A percentile compares a stretch with the other conserved stretches of the same genome.
These are phyloP conservation scores for Lindbergichthys nudifrons DNA, from an alignment of 2,797 vertebrate species.

Conservation along the genomic window DNA sequence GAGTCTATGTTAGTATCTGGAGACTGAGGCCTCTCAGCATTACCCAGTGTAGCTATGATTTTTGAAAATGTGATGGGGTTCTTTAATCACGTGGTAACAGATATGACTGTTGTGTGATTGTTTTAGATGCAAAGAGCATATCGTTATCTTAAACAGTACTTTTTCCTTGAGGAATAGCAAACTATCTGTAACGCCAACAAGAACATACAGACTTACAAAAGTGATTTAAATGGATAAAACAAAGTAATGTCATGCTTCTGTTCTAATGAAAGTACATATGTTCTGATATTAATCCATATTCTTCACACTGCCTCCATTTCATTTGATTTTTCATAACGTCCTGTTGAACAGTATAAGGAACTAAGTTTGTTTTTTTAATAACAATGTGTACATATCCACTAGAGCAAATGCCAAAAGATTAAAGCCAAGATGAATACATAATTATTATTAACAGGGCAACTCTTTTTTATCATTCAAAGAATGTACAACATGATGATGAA, in stretches of 20 bases:
- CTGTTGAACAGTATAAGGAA: slow-evolving; percentile 9
- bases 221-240: slow-evolving; percentile 36
- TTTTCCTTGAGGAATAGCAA: slow-evolving; percentile 45
- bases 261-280: slow-evolving; percentile 6
- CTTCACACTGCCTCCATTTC: slow-evolving; percentile 1
- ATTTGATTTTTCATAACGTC: slow-evolving; percentile 12
- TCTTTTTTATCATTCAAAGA: slow-evolving; percentile 51
- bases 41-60: slow-evolving; percentile 63
- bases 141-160: slow-evolving; percentile 50
- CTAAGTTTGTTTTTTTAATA: slow-evolving; percentile 19
- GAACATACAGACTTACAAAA: slow-evolving; percentile 40
- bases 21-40: slow-evolving; percentile 53
- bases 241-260: not conserved
- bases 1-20: slow-evolving; percentile 67
- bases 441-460: slow-evolving; percentile 34
- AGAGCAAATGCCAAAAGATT: slow-evolving; percentile 43
- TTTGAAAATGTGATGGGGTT: slow-evolving; percentile 65
- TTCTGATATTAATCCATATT: slow-evolving; percentile 24
- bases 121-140: slow-evolving; percentile 56
- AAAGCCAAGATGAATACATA: slow-evolving; percentile 28
- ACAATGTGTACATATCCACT: slow-evolving; percentile 48
- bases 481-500: slow-evolving; percentile 51
- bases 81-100: slow-evolving; percentile 51
- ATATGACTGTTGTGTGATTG: slow-evolving; percentile 67
- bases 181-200: slow-evolving; percentile 52